Percentiles rank a stretch among this genome's conserved stretches.
Conservation (phyloP, 2,113 vertebrate species). For the Neogobius melanostomus region DNA sequence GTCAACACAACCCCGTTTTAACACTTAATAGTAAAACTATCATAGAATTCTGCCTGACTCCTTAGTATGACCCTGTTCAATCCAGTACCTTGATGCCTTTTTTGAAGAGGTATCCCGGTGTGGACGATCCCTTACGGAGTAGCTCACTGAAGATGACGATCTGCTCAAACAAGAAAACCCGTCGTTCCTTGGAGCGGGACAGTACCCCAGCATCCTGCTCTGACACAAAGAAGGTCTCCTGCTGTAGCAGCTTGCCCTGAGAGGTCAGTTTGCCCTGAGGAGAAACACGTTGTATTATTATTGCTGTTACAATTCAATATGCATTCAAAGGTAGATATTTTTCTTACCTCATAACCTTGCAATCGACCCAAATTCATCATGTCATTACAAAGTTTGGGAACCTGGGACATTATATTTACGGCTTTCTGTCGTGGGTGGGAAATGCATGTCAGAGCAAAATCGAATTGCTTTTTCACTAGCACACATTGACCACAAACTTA, state of each 20-base stretch:
- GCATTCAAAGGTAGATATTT: no score
- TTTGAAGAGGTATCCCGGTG: constrained; percentile 94
- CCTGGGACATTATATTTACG: constrained; percentile 95
- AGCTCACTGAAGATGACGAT: constrained; percentile 99
- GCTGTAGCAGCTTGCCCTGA: constrained; percentile 96
- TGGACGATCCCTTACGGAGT: constrained; percentile 95
- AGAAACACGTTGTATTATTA: neutral
- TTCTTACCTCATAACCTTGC: constrained; percentile 92
- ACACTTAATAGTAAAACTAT: no score
- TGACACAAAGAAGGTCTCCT: constrained; percentile 95
- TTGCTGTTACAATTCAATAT: no score
- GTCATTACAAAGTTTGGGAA: constrained; percentile 98
- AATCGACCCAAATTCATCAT: constrained; percentile 99
- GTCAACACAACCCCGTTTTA: no score
- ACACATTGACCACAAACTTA: neutral
- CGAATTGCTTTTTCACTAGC: neutral
- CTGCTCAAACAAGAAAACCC: constrained; percentile 98
- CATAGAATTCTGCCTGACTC: no score
- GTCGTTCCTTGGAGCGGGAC: constrained; percentile 92
- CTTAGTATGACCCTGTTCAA: neutral
- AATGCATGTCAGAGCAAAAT: neutral
- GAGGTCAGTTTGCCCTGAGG: constrained; percentile 90
- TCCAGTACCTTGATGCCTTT: constrained; percentile 90
- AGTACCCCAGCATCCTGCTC: constrained; percentile 92
- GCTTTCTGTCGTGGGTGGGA: constrained; percentile 74